Evolutionary conservation across 1,140 invertebrate genomes (phyloP), one percentile per base, ranked within the genome.

Genomic region (Cotesia typhae): DNA sequence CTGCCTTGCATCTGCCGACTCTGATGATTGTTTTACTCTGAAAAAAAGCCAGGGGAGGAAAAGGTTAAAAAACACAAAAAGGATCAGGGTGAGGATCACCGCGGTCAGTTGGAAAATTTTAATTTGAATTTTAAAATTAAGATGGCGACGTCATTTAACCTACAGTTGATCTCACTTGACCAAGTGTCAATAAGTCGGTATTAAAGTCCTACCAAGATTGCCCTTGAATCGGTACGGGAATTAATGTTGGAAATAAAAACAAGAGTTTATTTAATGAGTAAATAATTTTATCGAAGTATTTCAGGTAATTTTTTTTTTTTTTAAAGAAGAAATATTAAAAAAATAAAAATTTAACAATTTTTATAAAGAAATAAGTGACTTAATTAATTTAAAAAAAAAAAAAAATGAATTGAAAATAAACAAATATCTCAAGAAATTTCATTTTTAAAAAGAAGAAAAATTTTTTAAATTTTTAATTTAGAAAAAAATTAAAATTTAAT

Each of bases 111-210:
- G 41, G 41, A 47, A 10, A 47, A 47, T 6, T 47, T 9, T n/a
- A n/a, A 55, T 9, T 9, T 5, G n/a, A 14, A n/a, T 55, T 9
- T 55, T 9, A 55, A 55, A n/a, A 55, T 55, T 3, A 14, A 14
- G 17, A 55, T 14, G 53, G 5, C 53, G 53, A 14, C 53, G 17
- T 66, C 76, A 73, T 77, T 77, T 84, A 82, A 79, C 83, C 83
- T 81, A 28, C 1, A 72, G 71, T 84, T 84, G 80, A 84, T 80
- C 79, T 83, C 81, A 83, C 81, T 84, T 83, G 81, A 83, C 82
- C 81, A 79, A 81, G 82, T 83, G 82, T 83, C 83, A 84, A 82
- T 83, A 82, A 79, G 79, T 79, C 76, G 57, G 51, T 57, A 41
- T 60, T 71, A 57, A 14, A 47, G 41, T 47, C 10, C 6, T 47